These are phyloP conservation scores for Helobdella robusta DNA, from an alignment of 2,888 invertebrate genomes.

Conservation along the genomic window DNA sequence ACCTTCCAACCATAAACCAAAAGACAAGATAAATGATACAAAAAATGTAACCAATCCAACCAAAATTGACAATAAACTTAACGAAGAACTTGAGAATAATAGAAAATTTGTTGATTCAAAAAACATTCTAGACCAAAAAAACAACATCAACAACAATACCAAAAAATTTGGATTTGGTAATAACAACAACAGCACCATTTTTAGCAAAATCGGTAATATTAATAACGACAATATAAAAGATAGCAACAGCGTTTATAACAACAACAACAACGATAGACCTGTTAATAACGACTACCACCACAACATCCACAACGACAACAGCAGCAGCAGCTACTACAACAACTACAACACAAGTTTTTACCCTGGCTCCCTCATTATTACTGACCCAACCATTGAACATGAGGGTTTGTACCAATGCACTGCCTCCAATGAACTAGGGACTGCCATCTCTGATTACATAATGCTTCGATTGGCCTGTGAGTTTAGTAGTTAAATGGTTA, in stretches of 20 bases:
- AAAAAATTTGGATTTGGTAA: too few relatives aligned
- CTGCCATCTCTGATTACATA: constrained; percentile 60
- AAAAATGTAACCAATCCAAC: too few relatives aligned
- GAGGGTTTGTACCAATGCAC: constrained; percentile 90
- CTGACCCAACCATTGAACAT: constrained; percentile 77
- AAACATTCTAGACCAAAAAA: too few relatives aligned
- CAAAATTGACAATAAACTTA: too few relatives aligned
- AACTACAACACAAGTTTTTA: not conserved
- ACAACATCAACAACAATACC: too few relatives aligned
- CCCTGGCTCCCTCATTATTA: constrained; percentile 79
- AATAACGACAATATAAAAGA: not conserved
- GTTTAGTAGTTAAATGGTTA: constrained; percentile 29
- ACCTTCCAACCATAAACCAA: too few relatives aligned
- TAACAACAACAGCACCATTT: too few relatives aligned
- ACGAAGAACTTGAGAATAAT: too few relatives aligned
- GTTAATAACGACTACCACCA: not conserved
- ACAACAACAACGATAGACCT: not conserved
- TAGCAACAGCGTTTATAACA: not conserved
- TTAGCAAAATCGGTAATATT: not conserved
- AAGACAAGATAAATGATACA: too few relatives aligned
- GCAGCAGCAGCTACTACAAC: not conserved
- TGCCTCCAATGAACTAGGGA: constrained; percentile 53
- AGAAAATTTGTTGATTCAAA: too few relatives aligned
- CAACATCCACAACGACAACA: not conserved
- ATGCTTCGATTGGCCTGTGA: constrained; percentile 72